Percentiles rank a stretch among this genome's conserved stretches.
Evolutionary conservation across 2,888 invertebrate genomes (phyloP).

Genomic region (Plusia festucae): DNA sequence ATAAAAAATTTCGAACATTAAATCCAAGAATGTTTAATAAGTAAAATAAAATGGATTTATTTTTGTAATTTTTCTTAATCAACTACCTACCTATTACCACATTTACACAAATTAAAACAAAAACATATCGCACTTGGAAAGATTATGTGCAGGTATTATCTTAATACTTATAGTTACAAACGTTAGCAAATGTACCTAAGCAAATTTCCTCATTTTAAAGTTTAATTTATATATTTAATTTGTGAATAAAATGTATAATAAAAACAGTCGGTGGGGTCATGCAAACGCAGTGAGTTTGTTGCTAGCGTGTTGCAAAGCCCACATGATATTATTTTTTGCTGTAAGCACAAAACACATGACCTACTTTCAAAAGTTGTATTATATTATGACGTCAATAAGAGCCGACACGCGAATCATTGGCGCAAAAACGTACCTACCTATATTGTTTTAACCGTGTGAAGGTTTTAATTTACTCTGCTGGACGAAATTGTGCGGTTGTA

Average conservation of each 20-base stretch:
- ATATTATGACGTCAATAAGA: conserved; percentile 81
- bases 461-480: conserved; percentile 26
- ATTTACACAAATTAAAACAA: background rate
- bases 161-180: conserved; percentile 9
- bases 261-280: conserved; percentile 44
- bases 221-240: conserved; percentile 59
- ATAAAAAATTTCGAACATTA: too few relatives aligned
- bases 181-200: conserved; percentile 16
- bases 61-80: too few relatives aligned
- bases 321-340: conserved; percentile 73
- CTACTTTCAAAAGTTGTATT: conserved; percentile 80
- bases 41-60: too few relatives aligned
- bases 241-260: conserved; percentile 55
- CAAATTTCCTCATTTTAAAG: conserved; percentile 24
- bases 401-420: conserved; percentile 65
- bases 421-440: conserved; percentile 29
- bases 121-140: background rate
- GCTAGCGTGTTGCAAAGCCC: conserved; percentile 76
- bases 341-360: conserved; percentile 79
- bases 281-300: conserved; percentile 41
- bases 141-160: conserved; percentile 7
- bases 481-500: conserved; percentile 29
- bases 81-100: too few relatives aligned
- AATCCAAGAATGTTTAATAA: too few relatives aligned
- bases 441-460: conserved; percentile 30